Percentiles rank a stretch among this genome's conserved stretches.
These are phyloP conservation scores for Drosophila sucinea DNA, from an alignment of 1,140 invertebrate genomes.

Conservation along the genomic window DNA sequence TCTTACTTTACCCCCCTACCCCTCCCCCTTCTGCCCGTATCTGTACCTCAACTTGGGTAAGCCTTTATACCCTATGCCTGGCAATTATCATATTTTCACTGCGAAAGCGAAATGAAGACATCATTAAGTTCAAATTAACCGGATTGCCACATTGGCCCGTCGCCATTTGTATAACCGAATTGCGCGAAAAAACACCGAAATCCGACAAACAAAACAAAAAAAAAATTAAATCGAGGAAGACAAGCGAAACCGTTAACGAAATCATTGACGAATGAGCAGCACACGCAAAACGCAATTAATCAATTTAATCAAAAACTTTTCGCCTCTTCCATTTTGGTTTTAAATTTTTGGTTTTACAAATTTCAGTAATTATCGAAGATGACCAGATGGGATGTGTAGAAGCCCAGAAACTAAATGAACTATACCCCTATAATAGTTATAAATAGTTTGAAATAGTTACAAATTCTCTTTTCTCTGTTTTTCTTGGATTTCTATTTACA, in stretches of 20 bases:
- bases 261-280: constrained; percentile 2
- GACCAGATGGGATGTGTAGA: too few species aligned
- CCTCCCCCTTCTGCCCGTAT: too few species aligned
- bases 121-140: constrained; percentile 73
- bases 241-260: constrained; percentile 40
- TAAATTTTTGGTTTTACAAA: background rate
- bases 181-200: constrained; percentile 41
- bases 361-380: too few species aligned
- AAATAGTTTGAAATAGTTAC: too few species aligned
- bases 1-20: background rate
- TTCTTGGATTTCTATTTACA: too few species aligned
- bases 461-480: too few species aligned
- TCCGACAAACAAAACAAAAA: constrained; percentile 26
- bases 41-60: constrained; percentile 18
- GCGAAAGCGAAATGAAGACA: constrained; percentile 77
- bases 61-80: constrained; percentile 16
- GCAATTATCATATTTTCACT: constrained; percentile 71
- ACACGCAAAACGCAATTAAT: constrained; percentile 51
- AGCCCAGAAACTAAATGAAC: too few species aligned
- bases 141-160: constrained; percentile 56
- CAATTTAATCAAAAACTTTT: constrained; percentile 38
- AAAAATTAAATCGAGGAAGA: constrained; percentile 20
- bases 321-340: background rate
- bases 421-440: too few species aligned
- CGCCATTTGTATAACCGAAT: constrained; percentile 66